Conservation (phyloP, 2,113 vertebrate species). For the Siniperca knerii region DNA sequence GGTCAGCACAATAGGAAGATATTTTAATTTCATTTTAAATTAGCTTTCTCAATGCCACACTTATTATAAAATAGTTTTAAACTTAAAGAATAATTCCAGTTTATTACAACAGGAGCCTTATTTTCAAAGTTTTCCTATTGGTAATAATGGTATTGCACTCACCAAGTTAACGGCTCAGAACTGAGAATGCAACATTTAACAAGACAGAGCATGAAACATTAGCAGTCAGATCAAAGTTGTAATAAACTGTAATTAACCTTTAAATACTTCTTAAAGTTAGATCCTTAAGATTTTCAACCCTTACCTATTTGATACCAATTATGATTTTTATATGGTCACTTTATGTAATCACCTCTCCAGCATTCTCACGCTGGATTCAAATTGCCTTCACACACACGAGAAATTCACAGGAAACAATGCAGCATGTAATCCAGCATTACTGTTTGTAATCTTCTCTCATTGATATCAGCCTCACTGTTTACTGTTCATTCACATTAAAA, state of each 20-base stretch:
- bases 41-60: neutral
- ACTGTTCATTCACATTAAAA: neutral
- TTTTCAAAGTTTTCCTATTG: neutral
- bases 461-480: neutral
- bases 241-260: neutral
- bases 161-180: neutral
- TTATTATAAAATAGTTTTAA: neutral
- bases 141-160: neutral
- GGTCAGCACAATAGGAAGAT: constrained; percentile 33
- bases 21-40: constrained; percentile 26
- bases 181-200: neutral
- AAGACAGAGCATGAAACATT: neutral
- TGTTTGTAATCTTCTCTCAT: neutral
- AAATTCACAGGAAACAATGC: neutral
- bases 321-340: neutral
- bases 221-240: neutral
- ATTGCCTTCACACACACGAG: neutral
- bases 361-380: neutral
- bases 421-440: neutral
- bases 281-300: neutral
- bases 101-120: neutral
- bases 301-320: neutral
- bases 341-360: neutral
- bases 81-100: neutral
- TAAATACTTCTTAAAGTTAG: neutral